phyloP scores from a whole-genome alignment of 2,797 vertebrate species.

The Molossus alvarezi region DNA sequence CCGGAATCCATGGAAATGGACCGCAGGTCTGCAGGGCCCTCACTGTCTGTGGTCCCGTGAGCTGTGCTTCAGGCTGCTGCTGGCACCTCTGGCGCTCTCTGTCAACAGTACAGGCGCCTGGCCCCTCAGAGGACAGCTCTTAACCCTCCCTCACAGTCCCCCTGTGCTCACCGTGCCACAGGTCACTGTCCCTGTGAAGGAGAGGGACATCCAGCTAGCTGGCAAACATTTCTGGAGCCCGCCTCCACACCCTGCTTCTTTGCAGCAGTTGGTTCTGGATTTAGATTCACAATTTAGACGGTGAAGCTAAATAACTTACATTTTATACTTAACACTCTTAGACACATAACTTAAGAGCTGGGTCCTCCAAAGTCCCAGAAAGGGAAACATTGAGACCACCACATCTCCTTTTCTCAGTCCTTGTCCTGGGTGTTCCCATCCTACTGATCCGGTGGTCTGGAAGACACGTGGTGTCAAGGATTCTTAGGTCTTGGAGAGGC shows the following conservation, averaged over 20 bases:
- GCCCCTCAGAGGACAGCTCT: neutral
- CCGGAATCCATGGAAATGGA: neutral
- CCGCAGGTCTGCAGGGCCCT: neutral
- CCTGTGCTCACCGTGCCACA: neutral
- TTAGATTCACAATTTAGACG: no score
- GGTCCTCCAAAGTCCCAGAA: rapidly evolving
- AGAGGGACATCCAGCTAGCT: neutral
- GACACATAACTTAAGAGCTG: rapidly evolving
- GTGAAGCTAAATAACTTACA: neutral
- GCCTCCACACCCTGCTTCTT: neutral
- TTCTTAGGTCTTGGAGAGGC: neutral
- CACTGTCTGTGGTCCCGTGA: neutral
- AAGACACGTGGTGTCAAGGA: no score
- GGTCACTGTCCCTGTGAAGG: neutral
- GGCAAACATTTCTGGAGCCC: neutral
- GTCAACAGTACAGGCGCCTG: neutral
- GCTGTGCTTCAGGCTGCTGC: neutral
- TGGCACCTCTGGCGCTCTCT: no score
- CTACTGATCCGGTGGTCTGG: neutral
- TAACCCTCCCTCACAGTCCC: neutral
- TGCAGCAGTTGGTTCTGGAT: neutral
- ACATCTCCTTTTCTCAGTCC: neutral
- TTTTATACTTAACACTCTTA: neutral
- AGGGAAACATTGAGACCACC: neutral
- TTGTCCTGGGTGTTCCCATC: neutral